Conservation (phyloP, 2,797 vertebrate genomes). For the Poecilia gillii region DNA sequence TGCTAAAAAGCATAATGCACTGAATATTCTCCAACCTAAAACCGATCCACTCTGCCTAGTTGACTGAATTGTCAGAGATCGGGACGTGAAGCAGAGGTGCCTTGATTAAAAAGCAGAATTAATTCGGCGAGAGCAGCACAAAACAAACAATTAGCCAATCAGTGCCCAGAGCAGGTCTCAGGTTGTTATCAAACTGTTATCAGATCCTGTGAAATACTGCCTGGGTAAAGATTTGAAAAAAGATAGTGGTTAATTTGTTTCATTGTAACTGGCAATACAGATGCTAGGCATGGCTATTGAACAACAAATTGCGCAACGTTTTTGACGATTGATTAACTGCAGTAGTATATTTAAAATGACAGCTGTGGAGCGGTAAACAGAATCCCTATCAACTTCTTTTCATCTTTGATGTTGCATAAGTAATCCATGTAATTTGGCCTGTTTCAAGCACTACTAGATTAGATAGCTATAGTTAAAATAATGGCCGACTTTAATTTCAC, state of each 20-base stretch:
- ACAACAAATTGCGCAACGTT: background rate
- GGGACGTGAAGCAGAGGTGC: background rate
- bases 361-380: background rate
- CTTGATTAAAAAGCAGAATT: conserved; percentile 3
- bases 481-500: background rate
- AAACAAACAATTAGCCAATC: conserved; percentile 5
- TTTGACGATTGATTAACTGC: background rate
- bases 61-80: background rate
- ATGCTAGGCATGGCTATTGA: background rate
- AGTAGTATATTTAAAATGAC: background rate
- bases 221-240: background rate
- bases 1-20: background rate
- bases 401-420: background rate
- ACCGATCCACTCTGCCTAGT: background rate
- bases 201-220: background rate
- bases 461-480: background rate
- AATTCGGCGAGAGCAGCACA: background rate
- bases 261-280: background rate
- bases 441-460: background rate
- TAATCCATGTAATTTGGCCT: background rate
- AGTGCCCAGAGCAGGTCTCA: background rate
- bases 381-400: background rate
- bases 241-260: background rate
- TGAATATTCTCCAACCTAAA: background rate
- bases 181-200: background rate